These are phyloP conservation scores for Phortica variegata DNA, from an alignment of 1,140 invertebrate genomes.

Conservation along the genomic window DNA sequence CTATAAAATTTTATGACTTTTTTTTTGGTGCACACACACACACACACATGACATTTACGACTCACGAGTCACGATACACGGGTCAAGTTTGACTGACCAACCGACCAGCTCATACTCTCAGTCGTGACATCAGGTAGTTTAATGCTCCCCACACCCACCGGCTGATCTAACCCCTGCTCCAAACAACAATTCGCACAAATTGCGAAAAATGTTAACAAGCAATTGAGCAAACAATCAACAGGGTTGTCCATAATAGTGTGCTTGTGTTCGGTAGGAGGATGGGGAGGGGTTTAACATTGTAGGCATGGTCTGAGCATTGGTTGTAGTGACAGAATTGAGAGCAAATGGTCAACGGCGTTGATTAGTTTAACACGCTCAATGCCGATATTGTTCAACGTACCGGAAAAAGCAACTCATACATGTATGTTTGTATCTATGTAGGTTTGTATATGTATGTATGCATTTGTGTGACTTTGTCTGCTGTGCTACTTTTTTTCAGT, in stretches of 20 bases:
- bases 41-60: constrained; percentile 6
- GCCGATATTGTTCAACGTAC: constrained; percentile 27
- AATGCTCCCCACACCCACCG: constrained; percentile 1
- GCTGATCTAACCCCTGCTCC: not conserved
- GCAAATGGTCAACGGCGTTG: constrained; percentile 20
- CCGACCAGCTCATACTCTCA: no score
- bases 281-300: not conserved
- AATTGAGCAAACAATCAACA: constrained; percentile 54
- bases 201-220: constrained; percentile 54
- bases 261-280: constrained; percentile 5
- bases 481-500: no score
- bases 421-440: no score
- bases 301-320: not conserved
- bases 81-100: no score
- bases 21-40: constrained; percentile 24
- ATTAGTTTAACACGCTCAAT: constrained; percentile 52
- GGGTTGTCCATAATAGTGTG: no score
- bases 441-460: no score
- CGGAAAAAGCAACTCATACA: constrained; percentile 25
- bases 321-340: not conserved
- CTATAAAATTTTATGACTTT: constrained; percentile 54
- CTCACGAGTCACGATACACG: no score
- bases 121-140: constrained; percentile 52
- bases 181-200: constrained; percentile 22
- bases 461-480: no score